Evolutionary conservation across 2,113 vertebrate species (phyloP), one percentile per base, ranked within the genome.

Genomic region (Amblyopsis rosae): DNA sequence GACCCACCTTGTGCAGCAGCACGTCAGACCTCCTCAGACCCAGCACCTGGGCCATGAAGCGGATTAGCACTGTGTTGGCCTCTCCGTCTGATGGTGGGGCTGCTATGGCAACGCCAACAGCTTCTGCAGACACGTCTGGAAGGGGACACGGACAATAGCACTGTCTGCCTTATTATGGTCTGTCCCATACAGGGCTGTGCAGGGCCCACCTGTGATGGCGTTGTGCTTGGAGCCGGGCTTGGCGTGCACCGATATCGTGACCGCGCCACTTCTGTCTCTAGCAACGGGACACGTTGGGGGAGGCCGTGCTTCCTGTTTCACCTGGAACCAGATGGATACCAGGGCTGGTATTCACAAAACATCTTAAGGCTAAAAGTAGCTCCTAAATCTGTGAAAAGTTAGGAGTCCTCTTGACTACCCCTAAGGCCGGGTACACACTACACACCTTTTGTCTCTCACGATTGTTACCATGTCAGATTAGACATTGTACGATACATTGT

Each of bases 11-110:
- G 19, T 97, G 94, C n/a, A 99, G 84, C 58, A 85, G 46, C 3
- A 99, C 72, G 0, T 95, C 93, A 51, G 93, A 96, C 79, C 93
- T 97, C 92, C 92, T 96, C 79, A 98, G 86, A 41, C 83, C 88
- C 45, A 99, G 89, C 51, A 97, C 94, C 87, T 93, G 93, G 54
- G 95, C 92, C 16, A 99, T 93, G 75, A 92, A 97, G 0, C 93
- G 92, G 49, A 98, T 85, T 8, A 98, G 93, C 78, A 98, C 96
- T 0, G 94, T 73, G 0, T 98, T 99, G 2, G 97, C 97, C 80
- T 98, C 96, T 41, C 96, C 96, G 59, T 98, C 96, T 0, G 94
- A 91, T 0, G 96, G 95, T 5, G 96, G 95, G 0, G 97, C 96
- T 17, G 96, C 95, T 4, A 98, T 92, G 26, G 96, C 92, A 3